Evolutionary conservation across 2,888 invertebrate species (phyloP).

Genomic region (Agonopterix alstromeriana): DNA sequence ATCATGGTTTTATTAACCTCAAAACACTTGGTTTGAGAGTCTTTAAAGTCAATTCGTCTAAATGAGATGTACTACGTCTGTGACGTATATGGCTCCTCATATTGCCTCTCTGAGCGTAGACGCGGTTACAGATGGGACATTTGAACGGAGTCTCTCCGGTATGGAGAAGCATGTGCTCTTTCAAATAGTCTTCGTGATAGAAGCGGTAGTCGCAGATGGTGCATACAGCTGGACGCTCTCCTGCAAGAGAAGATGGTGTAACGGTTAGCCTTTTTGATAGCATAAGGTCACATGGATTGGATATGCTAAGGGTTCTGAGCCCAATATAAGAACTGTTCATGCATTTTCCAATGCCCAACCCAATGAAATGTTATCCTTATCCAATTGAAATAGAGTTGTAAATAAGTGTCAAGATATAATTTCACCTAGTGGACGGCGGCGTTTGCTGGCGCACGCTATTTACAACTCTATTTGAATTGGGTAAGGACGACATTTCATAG

Average conservation of each 20-base stretch:
- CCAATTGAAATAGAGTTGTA: no score
- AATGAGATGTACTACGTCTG: constrained; percentile 56
- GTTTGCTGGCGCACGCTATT: no score
- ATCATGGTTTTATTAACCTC: constrained; percentile 42
- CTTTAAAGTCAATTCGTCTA: constrained; percentile 44
- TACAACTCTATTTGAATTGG: no score
- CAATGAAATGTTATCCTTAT: no score
- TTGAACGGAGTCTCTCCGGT: constrained; percentile 71
- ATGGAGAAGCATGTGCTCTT: constrained; percentile 65
- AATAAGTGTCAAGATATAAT: no score
- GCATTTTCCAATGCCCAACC: no score
- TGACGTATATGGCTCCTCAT: constrained; percentile 67
- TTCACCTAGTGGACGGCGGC: no score
- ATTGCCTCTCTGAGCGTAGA: constrained; percentile 65
- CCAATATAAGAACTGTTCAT: no score
- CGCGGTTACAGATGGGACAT: constrained; percentile 64
- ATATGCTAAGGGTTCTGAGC: no score
- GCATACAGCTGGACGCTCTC: constrained; percentile 61
- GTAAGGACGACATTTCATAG: no score
- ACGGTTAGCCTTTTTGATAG: no score
- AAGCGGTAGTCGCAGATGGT: constrained; percentile 54
- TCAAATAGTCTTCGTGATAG: constrained; percentile 61
- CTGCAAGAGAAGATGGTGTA: constrained; percentile 32
- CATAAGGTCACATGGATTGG: no score
- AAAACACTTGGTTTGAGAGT: constrained; percentile 61